Evolutionary conservation across 2,888 invertebrate species (phyloP).

Genomic region (Chymomyza caudatula): DNA sequence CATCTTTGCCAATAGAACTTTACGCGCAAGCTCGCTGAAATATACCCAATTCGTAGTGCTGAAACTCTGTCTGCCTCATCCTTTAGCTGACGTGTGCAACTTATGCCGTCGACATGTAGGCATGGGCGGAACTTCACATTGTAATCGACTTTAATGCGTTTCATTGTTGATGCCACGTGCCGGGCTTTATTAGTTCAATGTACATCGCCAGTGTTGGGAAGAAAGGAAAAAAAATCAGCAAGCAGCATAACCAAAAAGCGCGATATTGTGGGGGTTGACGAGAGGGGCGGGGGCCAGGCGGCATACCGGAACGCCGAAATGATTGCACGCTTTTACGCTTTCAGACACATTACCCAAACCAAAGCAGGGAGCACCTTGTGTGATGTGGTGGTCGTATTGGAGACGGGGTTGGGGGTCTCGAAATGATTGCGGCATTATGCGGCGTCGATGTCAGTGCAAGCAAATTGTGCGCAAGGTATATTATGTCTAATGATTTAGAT

Average conservation of each 20-base stretch:
- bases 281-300: conserved; percentile 4
- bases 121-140: conserved; percentile 61
- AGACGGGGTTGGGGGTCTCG: conserved; percentile 13
- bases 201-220: conserved; percentile 57
- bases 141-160: conserved; percentile 79
- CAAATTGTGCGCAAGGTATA: conserved; percentile 50
- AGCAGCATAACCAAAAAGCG: conserved; percentile 4
- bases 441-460: conserved; percentile 10
- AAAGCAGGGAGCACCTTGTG: neutral
- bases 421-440: conserved; percentile 60
- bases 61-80: neutral
- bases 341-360: conserved; percentile 74
- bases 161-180: conserved; percentile 79
- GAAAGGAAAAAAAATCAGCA: neutral
- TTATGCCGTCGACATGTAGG: neutral
- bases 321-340: conserved; percentile 77
- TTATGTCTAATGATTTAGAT: conserved; percentile 51
- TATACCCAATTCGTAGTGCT: neutral
- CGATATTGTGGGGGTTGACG: conserved; percentile 1
- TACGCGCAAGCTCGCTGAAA: neutral
- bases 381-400: neutral
- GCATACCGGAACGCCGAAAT: conserved; percentile 43
- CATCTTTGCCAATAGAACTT: neutral
- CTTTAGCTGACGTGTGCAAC: neutral
- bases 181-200: conserved; percentile 78